Percentiles rank a stretch among this genome's conserved stretches.
Conservation (phyloP, 2,888 invertebrate species). For the Heliconius ethilla region DNA sequence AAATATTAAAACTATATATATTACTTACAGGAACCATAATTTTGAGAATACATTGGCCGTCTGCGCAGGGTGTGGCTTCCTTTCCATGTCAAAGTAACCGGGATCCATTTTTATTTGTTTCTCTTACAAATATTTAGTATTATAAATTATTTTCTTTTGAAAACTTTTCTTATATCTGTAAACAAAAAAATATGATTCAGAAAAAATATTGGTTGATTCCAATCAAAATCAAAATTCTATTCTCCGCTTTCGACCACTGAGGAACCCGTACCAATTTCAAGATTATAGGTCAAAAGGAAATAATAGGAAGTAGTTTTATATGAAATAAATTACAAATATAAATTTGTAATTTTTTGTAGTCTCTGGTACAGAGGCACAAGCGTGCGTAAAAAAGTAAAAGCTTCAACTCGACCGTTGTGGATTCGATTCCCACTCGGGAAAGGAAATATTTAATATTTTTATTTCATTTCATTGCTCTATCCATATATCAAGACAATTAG, state of each 20-base stretch:
- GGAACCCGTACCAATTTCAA: too few species aligned
- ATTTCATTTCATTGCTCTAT: background rate
- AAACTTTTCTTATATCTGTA: background rate
- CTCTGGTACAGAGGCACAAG: too few species aligned
- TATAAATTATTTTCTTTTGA: background rate
- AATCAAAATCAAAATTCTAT: too few species aligned
- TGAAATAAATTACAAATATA: too few species aligned
- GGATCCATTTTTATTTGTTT: conserved; percentile 68
- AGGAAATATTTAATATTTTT: background rate
- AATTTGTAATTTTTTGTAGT: too few species aligned
- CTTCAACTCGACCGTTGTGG: too few species aligned
- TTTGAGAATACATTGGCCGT: conserved; percentile 84
- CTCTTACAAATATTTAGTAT: background rate
- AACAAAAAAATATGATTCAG: background rate
- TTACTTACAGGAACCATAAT: conserved; percentile 84
- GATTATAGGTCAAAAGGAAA: too few species aligned
- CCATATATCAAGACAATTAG: background rate
- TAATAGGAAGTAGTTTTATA: too few species aligned
- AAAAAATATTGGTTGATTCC: too few species aligned
- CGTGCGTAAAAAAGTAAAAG: too few species aligned
- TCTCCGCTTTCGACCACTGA: too few species aligned
- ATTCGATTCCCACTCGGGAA: too few species aligned
- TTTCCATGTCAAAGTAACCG: conserved; percentile 75
- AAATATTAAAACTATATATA: background rate
- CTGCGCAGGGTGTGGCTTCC: conserved; percentile 84